phyloP scores from a whole-genome alignment of 2,888 invertebrate genomes.

The Syrphus vitripennis region DNA sequence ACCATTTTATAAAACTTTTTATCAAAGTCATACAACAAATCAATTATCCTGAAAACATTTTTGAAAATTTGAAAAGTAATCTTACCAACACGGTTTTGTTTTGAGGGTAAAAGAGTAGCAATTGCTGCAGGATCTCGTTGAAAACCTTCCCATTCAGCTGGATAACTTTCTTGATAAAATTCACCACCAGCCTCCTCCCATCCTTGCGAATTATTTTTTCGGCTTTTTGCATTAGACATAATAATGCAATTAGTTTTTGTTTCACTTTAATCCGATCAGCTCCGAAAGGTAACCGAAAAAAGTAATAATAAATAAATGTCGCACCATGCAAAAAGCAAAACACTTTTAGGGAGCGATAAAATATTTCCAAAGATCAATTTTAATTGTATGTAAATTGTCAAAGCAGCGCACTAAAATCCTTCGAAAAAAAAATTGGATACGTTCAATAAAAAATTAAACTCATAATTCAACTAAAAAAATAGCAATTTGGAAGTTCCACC shows the following conservation, averaged over 20 bases:
- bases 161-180: conserved; percentile 93
- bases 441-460: too few relatives aligned
- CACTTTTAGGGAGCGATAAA: not conserved
- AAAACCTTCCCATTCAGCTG: conserved; percentile 87
- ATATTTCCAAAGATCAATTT: not conserved
- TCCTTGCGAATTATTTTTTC: conserved; percentile 82
- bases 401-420: too few relatives aligned
- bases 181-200: conserved; percentile 94
- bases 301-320: not conserved
- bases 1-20: too few relatives aligned
- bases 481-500: too few relatives aligned
- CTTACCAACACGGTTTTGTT: conserved; percentile 88
- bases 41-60: too few relatives aligned
- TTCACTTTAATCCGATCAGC: not conserved
- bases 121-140: conserved; percentile 88
- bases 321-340: not conserved
- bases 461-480: too few relatives aligned
- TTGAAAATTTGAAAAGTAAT: not conserved
- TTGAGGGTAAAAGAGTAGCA: conserved; percentile 89
- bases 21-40: too few relatives aligned
- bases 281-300: not conserved
- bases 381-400: not conserved
- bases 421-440: too few relatives aligned
- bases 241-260: conserved; percentile 25
- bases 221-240: conserved; percentile 70